A percentile compares a stretch with the other conserved stretches of the same genome.
Evolutionary conservation across 2,888 invertebrate species (phyloP).

Genomic region (Ochlodes sylvanus): DNA sequence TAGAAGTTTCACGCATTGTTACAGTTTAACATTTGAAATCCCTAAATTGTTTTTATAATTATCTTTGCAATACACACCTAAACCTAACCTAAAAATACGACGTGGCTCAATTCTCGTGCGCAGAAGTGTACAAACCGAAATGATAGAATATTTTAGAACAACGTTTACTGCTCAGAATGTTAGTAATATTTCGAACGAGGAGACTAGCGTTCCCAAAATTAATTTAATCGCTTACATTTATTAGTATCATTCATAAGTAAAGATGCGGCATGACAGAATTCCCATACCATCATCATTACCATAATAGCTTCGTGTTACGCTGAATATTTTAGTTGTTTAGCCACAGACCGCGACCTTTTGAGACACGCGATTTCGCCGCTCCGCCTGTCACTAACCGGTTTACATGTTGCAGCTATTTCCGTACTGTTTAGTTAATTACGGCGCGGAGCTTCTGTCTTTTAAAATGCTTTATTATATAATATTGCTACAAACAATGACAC

Average conservation of each 20-base stretch:
- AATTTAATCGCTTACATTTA: slow-evolving; percentile 34
- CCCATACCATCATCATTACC: slow-evolving; percentile 79
- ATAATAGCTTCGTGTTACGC: slow-evolving; percentile 74
- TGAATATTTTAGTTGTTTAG: slow-evolving; percentile 78
- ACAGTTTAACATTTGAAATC: not conserved
- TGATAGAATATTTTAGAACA: not conserved
- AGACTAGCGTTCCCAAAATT: slow-evolving; percentile 33
- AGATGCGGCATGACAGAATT: slow-evolving; percentile 63
- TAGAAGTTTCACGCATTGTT: slow-evolving; percentile 26
- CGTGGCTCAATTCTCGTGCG: too few species aligned
- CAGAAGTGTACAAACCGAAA: too few species aligned
- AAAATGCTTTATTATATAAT: slow-evolving; percentile 29
- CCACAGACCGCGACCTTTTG: slow-evolving; percentile 62
- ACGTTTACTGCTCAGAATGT: not conserved
- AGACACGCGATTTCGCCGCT: slow-evolving; percentile 64
- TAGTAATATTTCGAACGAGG: not conserved
- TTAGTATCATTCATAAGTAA: slow-evolving; percentile 37
- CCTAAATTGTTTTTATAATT: not conserved
- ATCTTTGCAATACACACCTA: too few species aligned
- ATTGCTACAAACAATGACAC: slow-evolving; percentile 9
- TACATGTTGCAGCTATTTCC: slow-evolving; percentile 32
- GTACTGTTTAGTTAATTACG: slow-evolving; percentile 33
- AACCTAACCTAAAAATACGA: too few species aligned
- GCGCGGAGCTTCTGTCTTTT: slow-evolving; percentile 25
- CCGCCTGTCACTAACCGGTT: slow-evolving; percentile 36